Base-by-base conservation (phyloP, 1,140 invertebrate genomes). In the Drosophila kepulauana region DNA sequence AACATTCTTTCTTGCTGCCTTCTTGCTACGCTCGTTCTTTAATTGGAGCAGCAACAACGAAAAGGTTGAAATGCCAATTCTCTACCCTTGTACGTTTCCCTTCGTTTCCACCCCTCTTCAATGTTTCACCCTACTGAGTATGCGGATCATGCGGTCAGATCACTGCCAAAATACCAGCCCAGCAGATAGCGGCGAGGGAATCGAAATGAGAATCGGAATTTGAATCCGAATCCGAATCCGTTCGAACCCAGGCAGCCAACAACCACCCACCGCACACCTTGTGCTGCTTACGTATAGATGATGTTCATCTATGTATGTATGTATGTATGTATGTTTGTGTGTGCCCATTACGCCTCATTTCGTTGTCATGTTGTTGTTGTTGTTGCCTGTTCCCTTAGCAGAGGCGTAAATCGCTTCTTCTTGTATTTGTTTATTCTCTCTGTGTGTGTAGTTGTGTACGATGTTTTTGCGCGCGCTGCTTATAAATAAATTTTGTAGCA, bases 401-500 rank as follows among this genome's bases (percentile, higher is more conserved):
- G 20, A 62, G 38, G 51, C 65, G 79, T 65, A 56, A 76, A 68
- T 63, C 48, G 71, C 66, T 64, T 81, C 57, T 63, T 81, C 48
- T 66, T 67, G 58, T 73, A 64, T 71, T 86, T 82, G 78, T 79
- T 69, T 58, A 51, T 79, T 66, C 45, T 41, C 11, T 33, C 10
- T 20, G 10, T 61, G 2, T 61, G 2, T 45, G 43, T 65, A 11
- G 49, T 8, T 25, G 13, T 43, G 25, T 66, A 13, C 45, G 15
- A 15, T 43, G 33, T 52, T 79, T 76, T 68, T 48, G 66, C 61
- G 71, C 68, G 38, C 45, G 41, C 41, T 65, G 77, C 63, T 81
- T 87, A 87, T 75, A 88, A 88, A 87, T 87, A 87, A 63, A 77
- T 78, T 88, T 88, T 80, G 59, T 43, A 43, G 52, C 52, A 57